Conservation (phyloP, 2,113 vertebrate genomes). For the Hemichromis elongatus region DNA sequence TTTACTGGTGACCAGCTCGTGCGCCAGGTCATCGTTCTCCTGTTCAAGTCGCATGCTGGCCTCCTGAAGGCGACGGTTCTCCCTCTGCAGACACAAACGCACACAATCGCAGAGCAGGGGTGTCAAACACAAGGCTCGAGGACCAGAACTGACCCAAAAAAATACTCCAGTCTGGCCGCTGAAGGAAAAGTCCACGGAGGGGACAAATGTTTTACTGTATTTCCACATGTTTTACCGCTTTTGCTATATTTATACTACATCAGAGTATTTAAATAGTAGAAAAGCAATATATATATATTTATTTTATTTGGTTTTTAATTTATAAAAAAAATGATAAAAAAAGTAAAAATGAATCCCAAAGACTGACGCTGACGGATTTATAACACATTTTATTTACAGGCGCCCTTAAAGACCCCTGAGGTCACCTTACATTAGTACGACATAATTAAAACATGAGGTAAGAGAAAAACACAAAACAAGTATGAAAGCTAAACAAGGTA, state of each 20-base stretch:
- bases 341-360: no score
- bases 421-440: no score
- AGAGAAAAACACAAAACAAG: no score
- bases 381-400: no score
- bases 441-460: no score
- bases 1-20: constrained; percentile 98
- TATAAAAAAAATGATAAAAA: neutral
- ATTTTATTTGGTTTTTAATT: accelerated
- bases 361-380: neutral
- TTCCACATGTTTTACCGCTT: neutral
- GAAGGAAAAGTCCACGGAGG: accelerated
- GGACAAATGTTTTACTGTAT: neutral
- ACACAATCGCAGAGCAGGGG: neutral
- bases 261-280: neutral
- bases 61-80: constrained; percentile 96
- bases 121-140: neutral
- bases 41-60: constrained; percentile 98
- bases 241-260: neutral
- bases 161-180: neutral
- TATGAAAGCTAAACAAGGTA: no score
- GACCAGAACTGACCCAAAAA: accelerated
- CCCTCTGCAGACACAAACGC: constrained; percentile 75
- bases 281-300: accelerated
- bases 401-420: no score
- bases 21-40: constrained; percentile 96